Percentiles rank a stretch among this genome's conserved stretches.
Conservation (phyloP, 2,888 invertebrate genomes). For the Sycophila texana region DNA sequence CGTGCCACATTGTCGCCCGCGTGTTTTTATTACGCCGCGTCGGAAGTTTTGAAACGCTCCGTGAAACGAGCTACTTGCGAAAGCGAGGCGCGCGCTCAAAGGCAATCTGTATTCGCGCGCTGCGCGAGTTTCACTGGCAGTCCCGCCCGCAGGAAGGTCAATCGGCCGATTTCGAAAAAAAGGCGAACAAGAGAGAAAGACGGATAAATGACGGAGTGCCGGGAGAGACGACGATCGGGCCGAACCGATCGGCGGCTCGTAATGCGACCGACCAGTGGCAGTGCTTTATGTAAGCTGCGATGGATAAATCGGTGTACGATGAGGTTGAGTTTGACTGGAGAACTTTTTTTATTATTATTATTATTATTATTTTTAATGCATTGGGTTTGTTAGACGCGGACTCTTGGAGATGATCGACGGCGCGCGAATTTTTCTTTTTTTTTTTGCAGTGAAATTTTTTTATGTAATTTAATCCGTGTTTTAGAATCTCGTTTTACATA, state of each 20-base stretch:
- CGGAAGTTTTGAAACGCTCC: slow-evolving; percentile 56
- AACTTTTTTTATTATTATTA: no score
- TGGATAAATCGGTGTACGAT: no score
- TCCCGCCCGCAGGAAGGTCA: slow-evolving; percentile 33
- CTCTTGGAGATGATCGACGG: no score
- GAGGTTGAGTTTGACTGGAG: no score
- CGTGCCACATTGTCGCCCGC: background rate
- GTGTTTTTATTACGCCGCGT: slow-evolving; percentile 43
- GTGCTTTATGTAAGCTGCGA: no score
- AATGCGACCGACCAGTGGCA: no score
- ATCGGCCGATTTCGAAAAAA: slow-evolving; percentile 42
- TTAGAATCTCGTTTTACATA: no score
- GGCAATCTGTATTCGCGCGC: background rate
- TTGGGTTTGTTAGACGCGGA: no score
- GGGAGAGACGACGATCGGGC: background rate
- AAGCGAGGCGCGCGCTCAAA: background rate
- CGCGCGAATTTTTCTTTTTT: no score
- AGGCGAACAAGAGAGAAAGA: background rate
- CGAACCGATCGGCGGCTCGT: background rate
- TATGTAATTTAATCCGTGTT: no score
- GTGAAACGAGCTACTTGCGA: slow-evolving; percentile 38
- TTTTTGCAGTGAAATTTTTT: no score
- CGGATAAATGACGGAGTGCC: background rate
- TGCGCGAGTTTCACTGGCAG: background rate
- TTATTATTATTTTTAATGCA: no score